These are phyloP conservation scores for Scylla paramamosain DNA, from an alignment of 1,140 invertebrate species.

Conservation along the genomic window DNA sequence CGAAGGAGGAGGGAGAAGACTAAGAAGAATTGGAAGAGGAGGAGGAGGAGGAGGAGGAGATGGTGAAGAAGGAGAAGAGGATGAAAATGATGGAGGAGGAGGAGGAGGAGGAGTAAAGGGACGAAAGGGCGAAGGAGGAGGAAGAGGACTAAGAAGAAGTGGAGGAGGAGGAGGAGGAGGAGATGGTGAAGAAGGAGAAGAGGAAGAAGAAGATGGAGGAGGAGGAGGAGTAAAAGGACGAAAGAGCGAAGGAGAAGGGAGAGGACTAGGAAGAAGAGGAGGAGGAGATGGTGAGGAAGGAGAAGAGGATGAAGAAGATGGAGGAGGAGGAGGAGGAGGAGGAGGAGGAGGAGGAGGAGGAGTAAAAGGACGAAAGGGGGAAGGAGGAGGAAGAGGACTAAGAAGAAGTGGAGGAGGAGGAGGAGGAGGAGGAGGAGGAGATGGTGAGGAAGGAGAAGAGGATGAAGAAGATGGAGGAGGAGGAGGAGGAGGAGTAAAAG, in stretches of 20 bases:
- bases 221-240: background rate
- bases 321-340: background rate
- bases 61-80: slow-evolving; percentile 11
- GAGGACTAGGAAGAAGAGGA: background rate
- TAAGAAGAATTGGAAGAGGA: background rate
- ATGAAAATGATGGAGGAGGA: background rate
- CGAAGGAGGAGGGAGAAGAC: background rate
- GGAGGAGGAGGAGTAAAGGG: background rate
- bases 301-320: background rate
- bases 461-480: too few species aligned
- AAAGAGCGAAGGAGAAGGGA: background rate
- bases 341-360: background rate
- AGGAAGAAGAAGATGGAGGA: background rate
- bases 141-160: background rate
- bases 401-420: background rate
- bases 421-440: background rate
- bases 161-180: background rate
- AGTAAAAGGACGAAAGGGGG: background rate
- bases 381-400: background rate
- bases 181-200: background rate
- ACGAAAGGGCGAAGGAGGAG: background rate
- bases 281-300: background rate
- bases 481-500: background rate
- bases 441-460: background rate
- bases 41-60: slow-evolving; percentile 14